A percentile compares a stretch with the other conserved stretches of the same genome.
phyloP scores from a whole-genome alignment of 1,140 invertebrate genomes.

The Drosophila pachea region DNA sequence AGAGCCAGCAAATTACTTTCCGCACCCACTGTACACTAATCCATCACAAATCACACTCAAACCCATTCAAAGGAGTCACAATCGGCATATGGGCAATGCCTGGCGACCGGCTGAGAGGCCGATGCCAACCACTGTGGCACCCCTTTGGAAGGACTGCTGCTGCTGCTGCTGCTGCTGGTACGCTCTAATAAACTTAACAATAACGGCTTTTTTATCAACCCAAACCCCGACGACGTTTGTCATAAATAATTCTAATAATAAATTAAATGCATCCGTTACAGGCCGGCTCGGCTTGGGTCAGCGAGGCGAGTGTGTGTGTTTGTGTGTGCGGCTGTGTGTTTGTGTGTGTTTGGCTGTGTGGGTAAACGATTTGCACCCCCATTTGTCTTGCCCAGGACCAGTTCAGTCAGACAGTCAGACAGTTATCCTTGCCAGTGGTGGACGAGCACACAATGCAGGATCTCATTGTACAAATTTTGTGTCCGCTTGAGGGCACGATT shows the following conservation, averaged over 20 bases:
- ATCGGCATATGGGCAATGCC: neutral
- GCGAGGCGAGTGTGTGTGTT: conserved; percentile 47
- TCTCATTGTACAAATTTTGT: conserved; percentile 33
- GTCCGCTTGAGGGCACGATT: conserved; percentile 30
- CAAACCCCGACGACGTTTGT: conserved; percentile 42
- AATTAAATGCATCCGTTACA: conserved; percentile 78
- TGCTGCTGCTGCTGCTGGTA: no score
- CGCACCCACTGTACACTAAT: conserved; percentile 6
- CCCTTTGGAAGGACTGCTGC: conserved; percentile 52
- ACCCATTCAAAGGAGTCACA: neutral
- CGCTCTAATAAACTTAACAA: conserved; percentile 75
- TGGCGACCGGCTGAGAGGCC: conserved; percentile 3
- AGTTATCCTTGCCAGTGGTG: conserved; percentile 71
- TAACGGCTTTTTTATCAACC: conserved; percentile 75
- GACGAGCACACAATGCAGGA: conserved; percentile 53
- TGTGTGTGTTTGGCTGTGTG: conserved; percentile 9
- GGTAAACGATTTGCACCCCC: conserved; percentile 70
- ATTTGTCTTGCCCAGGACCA: conserved; percentile 66
- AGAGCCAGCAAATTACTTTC: neutral
- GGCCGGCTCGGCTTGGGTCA: conserved; percentile 51
- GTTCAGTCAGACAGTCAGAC: conserved; percentile 33
- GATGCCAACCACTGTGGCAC: conserved; percentile 62
- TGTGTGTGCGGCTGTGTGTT: conserved; percentile 13
- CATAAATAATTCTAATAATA: conserved; percentile 78
- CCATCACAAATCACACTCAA: conserved; percentile 1